Base-by-base conservation (phyloP, 2,113 vertebrate species). In the Amphilophus citrinellus region DNA sequence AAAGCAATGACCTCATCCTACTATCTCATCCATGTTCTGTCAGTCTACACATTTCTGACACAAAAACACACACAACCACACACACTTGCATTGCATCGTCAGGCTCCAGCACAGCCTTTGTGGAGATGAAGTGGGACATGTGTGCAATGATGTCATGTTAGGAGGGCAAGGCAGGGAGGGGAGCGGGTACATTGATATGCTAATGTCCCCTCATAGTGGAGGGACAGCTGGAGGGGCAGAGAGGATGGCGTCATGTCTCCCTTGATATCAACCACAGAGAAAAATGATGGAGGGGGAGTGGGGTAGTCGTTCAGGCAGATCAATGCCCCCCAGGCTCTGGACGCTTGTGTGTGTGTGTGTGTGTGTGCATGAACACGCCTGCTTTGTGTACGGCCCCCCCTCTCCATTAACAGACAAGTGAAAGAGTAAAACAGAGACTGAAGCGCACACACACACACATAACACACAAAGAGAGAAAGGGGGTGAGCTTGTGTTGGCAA, bases 71-170 rank as follows among this genome's bases (percentile, higher is more conserved):
- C 59, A 57, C 81, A 30, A 57, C 76, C 81, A 71, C 77, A 39
- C 87, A 87, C 77, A 20, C 84, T 71, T 66, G 61, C 73, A 39
- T 73, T 7, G 85, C 82, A 86, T 83, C 87, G 80, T 32, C 83
- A 57, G 84, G 84, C 88, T 90, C 87, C 89, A 90, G 89, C 86
- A 24, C 77, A 32, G 86, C 88, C 90, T 94, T 95, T 94, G 93
- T 95, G 88, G 68, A 77, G 90, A 91, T 88, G 91, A 73, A 92
- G 92, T 83, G 90, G 92, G 93, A 91, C 90, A 93, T 92, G 92
- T 93, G 91, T 94, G 91, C 91, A 90, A 95, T 95, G 95, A 95
- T 95, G 95, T 96, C 94, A 95, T 95, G 88, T 90, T 88, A 39
- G 80, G 78, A 76, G 87, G 83, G 75, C 58, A 84, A 79, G 85